Conservation (phyloP, 2,888 invertebrate species). For the Aplocera efformata region DNA sequence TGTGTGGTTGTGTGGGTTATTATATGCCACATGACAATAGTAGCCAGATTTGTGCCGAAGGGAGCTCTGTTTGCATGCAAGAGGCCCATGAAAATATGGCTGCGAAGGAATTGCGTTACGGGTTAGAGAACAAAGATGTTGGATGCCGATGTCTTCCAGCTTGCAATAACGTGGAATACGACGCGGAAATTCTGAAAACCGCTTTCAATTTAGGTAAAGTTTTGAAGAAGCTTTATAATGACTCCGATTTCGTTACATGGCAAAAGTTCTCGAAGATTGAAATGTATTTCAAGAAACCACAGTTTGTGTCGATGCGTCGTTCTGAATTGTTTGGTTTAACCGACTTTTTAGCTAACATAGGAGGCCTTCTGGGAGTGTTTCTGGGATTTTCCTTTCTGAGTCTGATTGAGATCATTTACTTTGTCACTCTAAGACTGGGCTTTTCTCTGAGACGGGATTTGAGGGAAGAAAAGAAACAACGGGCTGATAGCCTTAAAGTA, state of each 20-base stretch:
- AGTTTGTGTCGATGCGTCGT: constrained; percentile 76
- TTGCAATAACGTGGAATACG: constrained; percentile 82
- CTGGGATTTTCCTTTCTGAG: constrained; percentile 81
- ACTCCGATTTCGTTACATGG: background rate
- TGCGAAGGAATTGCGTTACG: background rate
- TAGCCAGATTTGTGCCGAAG: constrained; percentile 11
- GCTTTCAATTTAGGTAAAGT: constrained; percentile 56
- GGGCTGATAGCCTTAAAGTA: too few species aligned
- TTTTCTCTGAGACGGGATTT: constrained; percentile 38
- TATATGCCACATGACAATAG: constrained; percentile 42
- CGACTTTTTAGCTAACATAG: constrained; percentile 80
- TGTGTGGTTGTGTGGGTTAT: constrained; percentile 43
- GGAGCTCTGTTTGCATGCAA: background rate
- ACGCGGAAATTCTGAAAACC: constrained; percentile 83
- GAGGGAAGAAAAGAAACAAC: constrained; percentile 31
- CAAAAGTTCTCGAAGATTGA: constrained; percentile 51
- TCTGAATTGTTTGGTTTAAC: constrained; percentile 79
- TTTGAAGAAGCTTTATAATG: background rate
- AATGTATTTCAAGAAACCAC: constrained; percentile 77
- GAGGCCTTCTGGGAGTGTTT: constrained; percentile 79
- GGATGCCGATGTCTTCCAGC: constrained; percentile 37
- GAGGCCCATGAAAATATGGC: constrained; percentile 5
- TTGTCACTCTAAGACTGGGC: constrained; percentile 50
- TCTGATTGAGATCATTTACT: constrained; percentile 78
- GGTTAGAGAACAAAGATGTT: background rate